Conservation (phyloP, 2,113 vertebrate species). For the Tyrannus savana region DNA sequence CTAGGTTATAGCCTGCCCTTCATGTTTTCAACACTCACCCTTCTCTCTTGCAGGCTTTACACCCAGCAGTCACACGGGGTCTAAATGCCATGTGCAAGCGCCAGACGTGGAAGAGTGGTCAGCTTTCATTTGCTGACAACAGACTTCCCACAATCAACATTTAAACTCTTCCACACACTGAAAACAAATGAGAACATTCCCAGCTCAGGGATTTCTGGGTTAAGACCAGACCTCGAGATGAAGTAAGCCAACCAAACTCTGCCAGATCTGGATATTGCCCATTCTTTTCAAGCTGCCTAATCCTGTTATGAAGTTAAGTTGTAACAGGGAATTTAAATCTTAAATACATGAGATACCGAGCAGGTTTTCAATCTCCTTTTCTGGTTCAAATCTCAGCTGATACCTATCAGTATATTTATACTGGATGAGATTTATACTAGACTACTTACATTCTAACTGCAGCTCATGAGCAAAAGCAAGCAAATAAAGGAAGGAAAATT, state of each 20-base stretch:
- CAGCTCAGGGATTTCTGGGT: constrained; percentile 32
- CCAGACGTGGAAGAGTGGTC: neutral
- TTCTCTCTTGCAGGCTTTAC: neutral
- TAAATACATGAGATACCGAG: constrained; percentile 1
- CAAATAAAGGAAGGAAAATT: constrained; percentile 4
- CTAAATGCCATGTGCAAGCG: neutral
- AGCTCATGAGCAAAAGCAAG: neutral
- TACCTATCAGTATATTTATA: constrained; percentile 26
- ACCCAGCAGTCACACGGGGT: accelerated
- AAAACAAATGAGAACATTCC: constrained; percentile 12
- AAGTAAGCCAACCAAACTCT: constrained; percentile 37
- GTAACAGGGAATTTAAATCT: constrained; percentile 54
- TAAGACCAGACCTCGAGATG: neutral
- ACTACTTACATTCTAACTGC: neutral
- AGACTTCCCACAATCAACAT: neutral
- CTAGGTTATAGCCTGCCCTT: neutral
- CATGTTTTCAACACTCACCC: neutral
- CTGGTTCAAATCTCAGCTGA: constrained; percentile 33
- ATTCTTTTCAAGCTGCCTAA: constrained; percentile 54
- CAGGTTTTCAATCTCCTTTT: constrained; percentile 26
- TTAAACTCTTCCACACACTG: neutral
- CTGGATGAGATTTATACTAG: neutral
- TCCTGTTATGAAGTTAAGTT: constrained; percentile 56
- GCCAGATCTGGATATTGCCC: constrained; percentile 6
- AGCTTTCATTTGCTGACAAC: constrained; percentile 13